Percentiles rank a stretch among this genome's conserved stretches.
Evolutionary conservation across 2,888 invertebrate species (phyloP).

Genomic region (Seira ritae): DNA sequence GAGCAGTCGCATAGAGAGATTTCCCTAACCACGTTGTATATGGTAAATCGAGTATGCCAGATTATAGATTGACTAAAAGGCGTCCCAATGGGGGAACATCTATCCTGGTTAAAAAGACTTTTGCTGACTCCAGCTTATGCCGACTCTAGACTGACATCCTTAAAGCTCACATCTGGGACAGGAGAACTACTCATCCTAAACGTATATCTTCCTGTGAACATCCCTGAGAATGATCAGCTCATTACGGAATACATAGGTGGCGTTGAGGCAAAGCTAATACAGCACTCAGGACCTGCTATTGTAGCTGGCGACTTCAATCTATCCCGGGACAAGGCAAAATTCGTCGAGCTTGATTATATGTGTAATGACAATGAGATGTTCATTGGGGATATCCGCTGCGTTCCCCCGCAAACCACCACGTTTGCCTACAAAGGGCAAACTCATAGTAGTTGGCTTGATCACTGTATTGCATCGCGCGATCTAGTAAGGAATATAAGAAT

Average conservation of each 20-base stretch:
- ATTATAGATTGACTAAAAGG: too few species aligned
- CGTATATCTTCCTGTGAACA: conserved; percentile 29
- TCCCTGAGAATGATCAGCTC: neutral
- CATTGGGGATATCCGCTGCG: neutral
- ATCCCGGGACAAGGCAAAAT: neutral
- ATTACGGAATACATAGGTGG: neutral
- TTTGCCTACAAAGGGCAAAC: conserved; percentile 25
- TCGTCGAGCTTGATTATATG: neutral
- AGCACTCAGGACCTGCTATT: neutral
- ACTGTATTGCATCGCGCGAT: neutral
- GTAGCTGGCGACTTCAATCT: conserved; percentile 37
- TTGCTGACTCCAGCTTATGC: too few species aligned
- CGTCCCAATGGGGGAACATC: too few species aligned
- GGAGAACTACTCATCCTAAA: neutral
- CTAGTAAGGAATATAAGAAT: neutral
- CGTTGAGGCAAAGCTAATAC: neutral
- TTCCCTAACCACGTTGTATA: too few species aligned
- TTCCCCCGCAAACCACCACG: neutral
- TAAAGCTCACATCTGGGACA: neutral
- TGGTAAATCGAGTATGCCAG: too few species aligned
- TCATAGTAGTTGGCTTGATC: conserved; percentile 25
- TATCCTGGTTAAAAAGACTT: too few species aligned
- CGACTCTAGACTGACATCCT: too few species aligned
- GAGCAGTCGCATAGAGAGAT: too few species aligned
- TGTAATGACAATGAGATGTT: neutral